A percentile compares a stretch with the other conserved stretches of the same genome.
Conservation (phyloP, 2,888 invertebrate species). For the Harpalus rubripes region DNA sequence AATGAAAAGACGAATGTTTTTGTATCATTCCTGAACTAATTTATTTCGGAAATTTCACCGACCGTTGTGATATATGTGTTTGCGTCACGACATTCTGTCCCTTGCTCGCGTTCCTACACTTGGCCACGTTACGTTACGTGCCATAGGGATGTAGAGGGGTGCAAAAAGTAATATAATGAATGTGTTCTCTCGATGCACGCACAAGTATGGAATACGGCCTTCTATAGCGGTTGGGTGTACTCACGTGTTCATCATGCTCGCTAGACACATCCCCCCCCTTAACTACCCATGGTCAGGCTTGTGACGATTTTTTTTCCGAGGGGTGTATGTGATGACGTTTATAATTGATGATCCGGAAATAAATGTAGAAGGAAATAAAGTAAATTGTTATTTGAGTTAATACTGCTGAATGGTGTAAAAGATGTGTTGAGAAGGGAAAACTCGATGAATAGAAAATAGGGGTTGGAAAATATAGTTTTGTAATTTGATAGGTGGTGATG, state of each 20-base stretch:
- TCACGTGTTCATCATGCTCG: constrained; percentile 56
- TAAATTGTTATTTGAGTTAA: constrained; percentile 36
- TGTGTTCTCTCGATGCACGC: constrained; percentile 41
- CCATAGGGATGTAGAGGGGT: constrained; percentile 3
- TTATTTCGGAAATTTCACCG: constrained; percentile 62
- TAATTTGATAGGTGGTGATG: constrained; percentile 35
- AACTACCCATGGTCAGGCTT: constrained; percentile 13
- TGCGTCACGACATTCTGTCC: constrained; percentile 43
- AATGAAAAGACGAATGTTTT: constrained; percentile 63
- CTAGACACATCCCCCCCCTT: background rate
- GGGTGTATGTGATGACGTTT: constrained; percentile 45
- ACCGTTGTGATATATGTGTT: constrained; percentile 57
- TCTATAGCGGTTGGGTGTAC: constrained; percentile 19
- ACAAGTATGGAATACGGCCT: constrained; percentile 26
- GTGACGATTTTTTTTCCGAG: background rate
- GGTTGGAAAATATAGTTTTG: constrained; percentile 10
- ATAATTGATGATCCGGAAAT: constrained; percentile 40
- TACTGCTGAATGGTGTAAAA: constrained; percentile 16
- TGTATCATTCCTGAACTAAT: constrained; percentile 65
- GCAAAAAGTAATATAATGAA: constrained; percentile 62
- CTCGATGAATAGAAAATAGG: constrained; percentile 13
- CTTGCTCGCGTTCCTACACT: constrained; percentile 23
- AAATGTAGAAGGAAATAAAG: constrained; percentile 9
- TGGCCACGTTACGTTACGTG: constrained; percentile 6
- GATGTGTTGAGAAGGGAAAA: background rate